Evolutionary conservation across 2,888 invertebrate genomes (phyloP).

Genomic region (Cantharis rustica): DNA sequence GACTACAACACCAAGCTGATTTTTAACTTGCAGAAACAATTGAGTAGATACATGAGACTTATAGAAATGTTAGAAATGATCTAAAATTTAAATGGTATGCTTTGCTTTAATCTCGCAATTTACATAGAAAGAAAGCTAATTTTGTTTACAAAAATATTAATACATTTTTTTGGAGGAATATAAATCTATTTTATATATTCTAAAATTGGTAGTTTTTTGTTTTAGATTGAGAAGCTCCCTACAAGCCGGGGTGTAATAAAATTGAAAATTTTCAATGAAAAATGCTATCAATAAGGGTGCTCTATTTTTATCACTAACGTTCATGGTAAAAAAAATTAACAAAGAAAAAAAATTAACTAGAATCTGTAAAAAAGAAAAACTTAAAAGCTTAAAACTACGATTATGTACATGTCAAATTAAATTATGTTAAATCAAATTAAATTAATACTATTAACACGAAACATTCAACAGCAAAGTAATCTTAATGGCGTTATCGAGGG

Average conservation of each 20-base stretch:
- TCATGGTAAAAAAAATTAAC: background rate
- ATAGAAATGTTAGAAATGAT: no score
- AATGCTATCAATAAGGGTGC: background rate
- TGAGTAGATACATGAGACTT: no score
- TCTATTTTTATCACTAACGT: conserved; percentile 1
- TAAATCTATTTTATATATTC: background rate
- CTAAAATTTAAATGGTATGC: no score
- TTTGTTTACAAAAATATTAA: background rate
- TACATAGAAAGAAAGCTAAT: background rate
- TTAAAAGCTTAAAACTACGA: background rate
- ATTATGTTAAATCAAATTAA: conserved; percentile 31
- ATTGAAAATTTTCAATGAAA: background rate
- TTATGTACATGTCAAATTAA: conserved; percentile 18
- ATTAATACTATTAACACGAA: conserved; percentile 37
- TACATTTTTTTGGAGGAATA: no score
- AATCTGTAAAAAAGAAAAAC: conserved; percentile 19
- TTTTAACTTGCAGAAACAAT: background rate
- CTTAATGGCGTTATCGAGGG: conserved; percentile 31
- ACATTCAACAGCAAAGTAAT: conserved; percentile 42
- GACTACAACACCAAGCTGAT: background rate
- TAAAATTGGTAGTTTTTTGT: background rate
- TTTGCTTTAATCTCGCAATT: background rate
- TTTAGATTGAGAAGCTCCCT: background rate
- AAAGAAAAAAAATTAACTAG: conserved; percentile 21
- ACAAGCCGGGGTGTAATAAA: background rate